Evolutionary conservation across 2,888 invertebrate genomes (phyloP).

Genomic region (Serrognathus titanus): DNA sequence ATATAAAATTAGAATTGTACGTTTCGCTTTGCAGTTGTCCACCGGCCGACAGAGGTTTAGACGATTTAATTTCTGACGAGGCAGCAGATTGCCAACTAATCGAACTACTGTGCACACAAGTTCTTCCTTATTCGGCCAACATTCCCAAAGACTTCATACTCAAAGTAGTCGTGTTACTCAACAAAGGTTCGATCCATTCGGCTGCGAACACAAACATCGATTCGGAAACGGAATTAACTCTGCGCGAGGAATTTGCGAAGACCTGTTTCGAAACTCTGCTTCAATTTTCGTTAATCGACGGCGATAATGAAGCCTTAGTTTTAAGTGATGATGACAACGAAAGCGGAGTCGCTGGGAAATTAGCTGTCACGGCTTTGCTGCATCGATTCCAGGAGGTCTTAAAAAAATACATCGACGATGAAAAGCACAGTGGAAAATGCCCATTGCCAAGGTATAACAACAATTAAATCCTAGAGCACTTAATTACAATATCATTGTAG

Average conservation of each 20-base stretch:
- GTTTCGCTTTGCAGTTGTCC: constrained; percentile 45
- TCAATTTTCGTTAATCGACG: constrained; percentile 86
- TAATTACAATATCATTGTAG: constrained; percentile 51
- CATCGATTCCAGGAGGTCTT: constrained; percentile 92
- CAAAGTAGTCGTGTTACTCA: constrained; percentile 77
- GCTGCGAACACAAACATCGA: constrained; percentile 66
- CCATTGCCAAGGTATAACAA: constrained; percentile 69
- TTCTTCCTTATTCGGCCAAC: constrained; percentile 73
- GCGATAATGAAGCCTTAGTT: constrained; percentile 53
- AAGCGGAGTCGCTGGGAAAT: constrained; percentile 55
- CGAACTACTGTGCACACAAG: constrained; percentile 75
- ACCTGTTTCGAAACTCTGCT: constrained; percentile 93
- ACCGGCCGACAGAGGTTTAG: constrained; percentile 56
- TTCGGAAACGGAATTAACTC: constrained; percentile 74
- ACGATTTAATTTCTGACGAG: constrained; percentile 65
- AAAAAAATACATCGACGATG: constrained; percentile 80
- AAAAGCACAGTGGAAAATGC: constrained; percentile 78
- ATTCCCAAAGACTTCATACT: constrained; percentile 80
- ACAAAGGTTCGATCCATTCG: constrained; percentile 82
- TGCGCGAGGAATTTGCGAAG: constrained; percentile 93
- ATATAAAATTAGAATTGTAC: not conserved
- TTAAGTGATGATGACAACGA: constrained; percentile 43
- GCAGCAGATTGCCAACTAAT: constrained; percentile 81
- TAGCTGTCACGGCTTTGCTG: constrained; percentile 88
- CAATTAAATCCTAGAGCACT: not conserved